These are phyloP conservation scores for Paradoxurus hermaphroditus DNA, from an alignment of 2,113 vertebrate species.

Conservation along the genomic window DNA sequence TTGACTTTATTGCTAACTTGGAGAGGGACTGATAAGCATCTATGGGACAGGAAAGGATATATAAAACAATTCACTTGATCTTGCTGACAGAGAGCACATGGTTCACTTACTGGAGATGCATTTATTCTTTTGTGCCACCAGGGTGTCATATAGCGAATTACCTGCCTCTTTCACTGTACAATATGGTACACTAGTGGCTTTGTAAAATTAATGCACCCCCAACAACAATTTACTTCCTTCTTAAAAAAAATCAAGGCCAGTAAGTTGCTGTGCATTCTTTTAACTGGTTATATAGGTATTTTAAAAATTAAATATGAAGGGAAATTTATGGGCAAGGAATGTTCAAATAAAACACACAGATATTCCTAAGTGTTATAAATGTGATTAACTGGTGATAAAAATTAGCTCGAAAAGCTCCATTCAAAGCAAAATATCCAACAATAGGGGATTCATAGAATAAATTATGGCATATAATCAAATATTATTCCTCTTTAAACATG, in stretches of 20 bases:
- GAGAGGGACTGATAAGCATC: neutral
- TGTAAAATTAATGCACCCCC: constrained; percentile 27
- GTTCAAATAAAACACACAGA: neutral
- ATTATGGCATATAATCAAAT: neutral
- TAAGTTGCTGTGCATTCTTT: constrained; percentile 19
- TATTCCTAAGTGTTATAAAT: constrained; percentile 7
- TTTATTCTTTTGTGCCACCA: constrained; percentile 24
- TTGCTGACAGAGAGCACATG: neutral
- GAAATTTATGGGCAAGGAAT: constrained; percentile 8
- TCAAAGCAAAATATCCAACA: neutral
- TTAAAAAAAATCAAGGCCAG: neutral
- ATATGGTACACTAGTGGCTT: neutral
- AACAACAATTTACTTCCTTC: constrained; percentile 42
- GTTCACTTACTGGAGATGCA: constrained; percentile 12
- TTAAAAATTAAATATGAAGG: neutral
- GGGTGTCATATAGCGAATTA: constrained; percentile 44
- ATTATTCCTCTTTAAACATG: neutral
- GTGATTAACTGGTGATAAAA: constrained; percentile 3
- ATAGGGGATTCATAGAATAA: neutral
- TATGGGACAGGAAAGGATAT: neutral
- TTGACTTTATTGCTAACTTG: neutral
- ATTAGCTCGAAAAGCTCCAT: neutral
- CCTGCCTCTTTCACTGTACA: constrained; percentile 29
- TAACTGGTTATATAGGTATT: neutral
- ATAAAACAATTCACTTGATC: neutral